Conservation (phyloP, 2,113 vertebrate genomes). For the Actinemys pallida region DNA sequence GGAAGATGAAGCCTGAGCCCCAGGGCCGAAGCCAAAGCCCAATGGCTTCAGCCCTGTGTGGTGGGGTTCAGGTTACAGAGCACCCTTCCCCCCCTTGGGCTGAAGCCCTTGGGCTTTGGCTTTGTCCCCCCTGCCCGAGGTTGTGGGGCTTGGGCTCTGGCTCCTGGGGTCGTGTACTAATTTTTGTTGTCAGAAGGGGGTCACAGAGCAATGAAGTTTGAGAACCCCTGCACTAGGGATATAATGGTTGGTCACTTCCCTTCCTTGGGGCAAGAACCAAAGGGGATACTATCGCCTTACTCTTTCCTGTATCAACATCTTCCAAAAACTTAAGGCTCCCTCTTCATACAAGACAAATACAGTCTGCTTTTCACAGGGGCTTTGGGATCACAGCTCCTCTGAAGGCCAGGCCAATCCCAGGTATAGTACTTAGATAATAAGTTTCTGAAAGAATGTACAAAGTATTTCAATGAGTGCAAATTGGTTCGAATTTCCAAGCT, state of each 20-base stretch:
- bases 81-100: no score
- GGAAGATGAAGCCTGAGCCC: no score
- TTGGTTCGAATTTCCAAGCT: background rate
- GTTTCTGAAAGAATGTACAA: background rate
- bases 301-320: background rate
- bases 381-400: background rate
- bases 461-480: background rate
- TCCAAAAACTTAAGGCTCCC: background rate
- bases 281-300: background rate
- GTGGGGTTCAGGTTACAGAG: no score
- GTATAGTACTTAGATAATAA: fast-evolving
- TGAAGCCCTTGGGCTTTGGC: no score
- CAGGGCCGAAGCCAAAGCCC: no score
- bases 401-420: background rate
- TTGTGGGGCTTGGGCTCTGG: no score
- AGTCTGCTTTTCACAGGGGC: background rate
- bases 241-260: background rate
- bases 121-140: no score
- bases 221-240: background rate
- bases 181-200: no score
- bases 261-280: background rate
- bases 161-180: no score
- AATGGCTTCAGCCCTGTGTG: no score
- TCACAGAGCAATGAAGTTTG: no score
- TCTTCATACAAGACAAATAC: background rate